phyloP scores from a whole-genome alignment of 2,113 vertebrate genomes.

The Phoxinus phoxinus region DNA sequence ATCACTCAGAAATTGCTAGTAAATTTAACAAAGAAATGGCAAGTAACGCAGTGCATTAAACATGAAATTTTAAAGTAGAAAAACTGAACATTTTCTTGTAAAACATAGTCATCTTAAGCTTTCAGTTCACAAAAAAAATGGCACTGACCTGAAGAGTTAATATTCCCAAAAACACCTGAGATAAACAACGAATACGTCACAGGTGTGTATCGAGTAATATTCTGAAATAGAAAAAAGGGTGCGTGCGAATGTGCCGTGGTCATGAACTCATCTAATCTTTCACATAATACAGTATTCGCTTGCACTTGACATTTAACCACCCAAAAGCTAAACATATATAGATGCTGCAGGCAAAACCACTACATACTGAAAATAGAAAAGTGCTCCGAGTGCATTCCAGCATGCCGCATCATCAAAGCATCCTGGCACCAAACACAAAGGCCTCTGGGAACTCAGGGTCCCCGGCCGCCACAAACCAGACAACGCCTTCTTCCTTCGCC shows the following conservation, averaged over 20 bases:
- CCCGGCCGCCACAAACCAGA: background rate
- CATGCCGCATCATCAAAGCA: slow-evolving; percentile 26
- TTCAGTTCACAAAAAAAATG: background rate
- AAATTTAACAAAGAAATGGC: no score
- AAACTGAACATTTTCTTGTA: no score
- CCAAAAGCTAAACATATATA: slow-evolving; percentile 15
- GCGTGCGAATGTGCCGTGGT: slow-evolving; percentile 11
- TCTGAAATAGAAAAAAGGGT: background rate
- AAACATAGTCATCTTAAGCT: background rate
- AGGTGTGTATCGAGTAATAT: background rate
- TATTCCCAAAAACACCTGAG: background rate
- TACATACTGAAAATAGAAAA: slow-evolving; percentile 32
- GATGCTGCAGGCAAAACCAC: slow-evolving; percentile 8
- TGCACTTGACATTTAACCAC: slow-evolving; percentile 33
- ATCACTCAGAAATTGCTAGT: no score
- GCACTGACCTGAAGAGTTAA: background rate
- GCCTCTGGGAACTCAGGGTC: slow-evolving; percentile 21
- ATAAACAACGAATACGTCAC: background rate
- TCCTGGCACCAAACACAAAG: slow-evolving; percentile 11
- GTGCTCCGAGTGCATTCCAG: slow-evolving; percentile 34
- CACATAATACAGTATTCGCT: background rate
- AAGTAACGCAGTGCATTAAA: background rate
- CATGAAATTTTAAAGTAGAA: no score
- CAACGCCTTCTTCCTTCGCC: slow-evolving; percentile 1
- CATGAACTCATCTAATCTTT: slow-evolving; percentile 20